A percentile compares a stretch with the other conserved stretches of the same genome.
Conservation (phyloP, 2,113 vertebrate genomes). For the Myiopsitta monachus region DNA sequence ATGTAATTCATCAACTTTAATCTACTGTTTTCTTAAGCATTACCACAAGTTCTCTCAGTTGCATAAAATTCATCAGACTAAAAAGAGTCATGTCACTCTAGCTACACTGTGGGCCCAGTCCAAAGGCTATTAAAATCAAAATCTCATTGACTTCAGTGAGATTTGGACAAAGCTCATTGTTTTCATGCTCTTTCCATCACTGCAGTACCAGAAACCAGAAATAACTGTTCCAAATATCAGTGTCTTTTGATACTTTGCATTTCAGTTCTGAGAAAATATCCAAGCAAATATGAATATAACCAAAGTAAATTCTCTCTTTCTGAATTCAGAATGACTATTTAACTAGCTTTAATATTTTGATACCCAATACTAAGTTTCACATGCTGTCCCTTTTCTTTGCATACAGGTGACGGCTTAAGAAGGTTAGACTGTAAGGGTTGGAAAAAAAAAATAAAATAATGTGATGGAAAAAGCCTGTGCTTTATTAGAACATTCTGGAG, state of each 20-base stretch:
- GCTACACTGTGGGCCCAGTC: not conserved
- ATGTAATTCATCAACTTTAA: not conserved
- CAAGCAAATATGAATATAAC: constrained; percentile 58
- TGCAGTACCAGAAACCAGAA: not conserved
- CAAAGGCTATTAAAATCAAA: not conserved
- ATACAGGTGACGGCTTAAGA: not conserved
- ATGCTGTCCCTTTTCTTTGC: not conserved
- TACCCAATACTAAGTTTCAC: not conserved
- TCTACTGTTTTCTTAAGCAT: not conserved
- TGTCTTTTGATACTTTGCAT: constrained; percentile 44
- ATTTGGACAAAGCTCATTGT: constrained; percentile 37
- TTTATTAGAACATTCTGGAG: not conserved
- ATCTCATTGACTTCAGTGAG: not conserved
- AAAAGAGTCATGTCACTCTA: not conserved
- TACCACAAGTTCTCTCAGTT: not conserved
- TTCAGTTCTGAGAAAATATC: constrained; percentile 55
- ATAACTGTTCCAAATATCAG: constrained; percentile 56
- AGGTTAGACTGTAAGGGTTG: not conserved
- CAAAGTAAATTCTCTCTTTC: constrained; percentile 53
- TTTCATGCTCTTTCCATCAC: constrained; percentile 14
- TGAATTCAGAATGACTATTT: constrained; percentile 55
- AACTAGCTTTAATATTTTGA: constrained; percentile 58
- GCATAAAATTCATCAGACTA: not conserved
- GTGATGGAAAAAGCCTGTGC: not conserved
- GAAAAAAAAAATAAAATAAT: not conserved